Evolutionary conservation across 2,113 vertebrate species (phyloP).

Genomic region (Thamnophis sirtalis): DNA sequence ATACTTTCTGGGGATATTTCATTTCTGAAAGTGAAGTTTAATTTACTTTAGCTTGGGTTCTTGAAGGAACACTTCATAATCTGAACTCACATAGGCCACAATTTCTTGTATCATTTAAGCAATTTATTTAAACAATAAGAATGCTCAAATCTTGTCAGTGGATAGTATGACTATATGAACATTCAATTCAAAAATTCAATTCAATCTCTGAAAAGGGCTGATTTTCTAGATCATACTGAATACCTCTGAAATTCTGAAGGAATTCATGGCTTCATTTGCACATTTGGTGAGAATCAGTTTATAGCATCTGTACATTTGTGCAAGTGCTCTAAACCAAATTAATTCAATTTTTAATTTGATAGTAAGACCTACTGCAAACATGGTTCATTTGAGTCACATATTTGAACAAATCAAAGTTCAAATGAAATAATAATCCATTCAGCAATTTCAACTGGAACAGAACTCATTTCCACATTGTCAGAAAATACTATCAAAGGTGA

Average conservation of each 20-base stretch:
- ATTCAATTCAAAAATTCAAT: not conserved
- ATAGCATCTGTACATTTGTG: not conserved
- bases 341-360: not conserved
- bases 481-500: not conserved
- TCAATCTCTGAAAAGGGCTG: not conserved
- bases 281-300: not conserved
- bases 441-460: not conserved
- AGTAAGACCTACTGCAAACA: not conserved
- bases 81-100: not conserved
- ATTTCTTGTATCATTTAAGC: not conserved
- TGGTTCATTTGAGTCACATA: not conserved
- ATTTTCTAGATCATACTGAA: not conserved
- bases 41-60: constrained; percentile 45
- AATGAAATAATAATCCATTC: not conserved
- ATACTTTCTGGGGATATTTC: constrained; percentile 31
- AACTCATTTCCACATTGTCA: not conserved
- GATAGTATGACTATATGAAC: not conserved
- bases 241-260: not conserved
- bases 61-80: constrained; percentile 5
- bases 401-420: not conserved
- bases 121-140: not conserved
- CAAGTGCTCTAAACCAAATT: not conserved
- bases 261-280: not conserved
- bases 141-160: not conserved
- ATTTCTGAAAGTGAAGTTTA: constrained; percentile 36